phyloP scores from a whole-genome alignment of 2,113 vertebrate genomes.

The Siphamia tubifer region DNA sequence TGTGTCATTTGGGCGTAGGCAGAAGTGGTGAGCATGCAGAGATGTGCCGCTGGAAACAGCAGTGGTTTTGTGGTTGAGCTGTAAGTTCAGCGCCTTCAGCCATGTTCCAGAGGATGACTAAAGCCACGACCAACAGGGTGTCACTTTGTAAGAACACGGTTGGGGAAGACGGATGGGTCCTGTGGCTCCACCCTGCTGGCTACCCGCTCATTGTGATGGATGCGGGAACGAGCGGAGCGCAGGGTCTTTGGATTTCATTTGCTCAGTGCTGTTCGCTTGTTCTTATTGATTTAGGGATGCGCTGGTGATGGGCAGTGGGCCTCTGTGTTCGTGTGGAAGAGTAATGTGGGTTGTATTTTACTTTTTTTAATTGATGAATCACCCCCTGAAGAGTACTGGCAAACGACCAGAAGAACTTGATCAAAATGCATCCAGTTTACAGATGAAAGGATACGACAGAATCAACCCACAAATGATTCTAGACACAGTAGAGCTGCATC shows the following conservation, averaged over 20 bases:
- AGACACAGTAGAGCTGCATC: too few species aligned
- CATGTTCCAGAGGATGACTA: slow-evolving; percentile 23
- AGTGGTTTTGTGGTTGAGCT: slow-evolving; percentile 18
- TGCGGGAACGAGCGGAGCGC: slow-evolving; percentile 60
- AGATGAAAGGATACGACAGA: not conserved
- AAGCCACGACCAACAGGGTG: slow-evolving; percentile 49
- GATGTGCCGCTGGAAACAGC: not conserved
- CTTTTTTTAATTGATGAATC: slow-evolving; percentile 44
- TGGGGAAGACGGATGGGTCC: slow-evolving; percentile 62
- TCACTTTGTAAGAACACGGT: slow-evolving; percentile 44
- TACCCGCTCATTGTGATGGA: slow-evolving; percentile 66
- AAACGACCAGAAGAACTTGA: slow-evolving; percentile 14
- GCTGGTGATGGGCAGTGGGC: slow-evolving; percentile 33
- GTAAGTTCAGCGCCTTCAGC: slow-evolving; percentile 5
- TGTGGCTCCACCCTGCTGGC: slow-evolving; percentile 54
- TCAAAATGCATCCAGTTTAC: slow-evolving; percentile 1
- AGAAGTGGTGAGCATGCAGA: not conserved
- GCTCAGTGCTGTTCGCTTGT: slow-evolving; percentile 69
- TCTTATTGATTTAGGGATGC: slow-evolving; percentile 68
- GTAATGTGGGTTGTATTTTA: slow-evolving; percentile 6
- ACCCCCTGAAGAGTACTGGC: slow-evolving; percentile 16
- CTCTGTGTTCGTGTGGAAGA: not conserved
- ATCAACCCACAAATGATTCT: not conserved
- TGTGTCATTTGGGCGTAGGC: not conserved
- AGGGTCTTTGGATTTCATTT: slow-evolving; percentile 76